A percentile compares a stretch with the other conserved stretches of the same genome.
These are phyloP conservation scores for Platalea minor DNA, from an alignment of 2,797 vertebrate genomes.

Conservation along the genomic window DNA sequence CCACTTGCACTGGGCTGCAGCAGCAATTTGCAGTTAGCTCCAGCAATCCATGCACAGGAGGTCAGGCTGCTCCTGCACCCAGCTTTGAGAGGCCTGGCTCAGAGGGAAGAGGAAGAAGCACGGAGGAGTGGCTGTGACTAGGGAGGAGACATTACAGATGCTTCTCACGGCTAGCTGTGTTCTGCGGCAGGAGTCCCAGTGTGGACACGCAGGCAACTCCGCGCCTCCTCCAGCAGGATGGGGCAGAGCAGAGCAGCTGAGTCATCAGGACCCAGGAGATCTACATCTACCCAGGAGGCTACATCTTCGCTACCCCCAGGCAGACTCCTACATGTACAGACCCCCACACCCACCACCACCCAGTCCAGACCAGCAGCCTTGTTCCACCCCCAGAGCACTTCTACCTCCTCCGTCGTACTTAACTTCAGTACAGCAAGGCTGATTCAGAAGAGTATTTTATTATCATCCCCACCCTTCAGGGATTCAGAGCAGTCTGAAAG, in stretches of 20 bases:
- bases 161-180: too few relatives aligned
- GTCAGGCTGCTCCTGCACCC: not conserved
- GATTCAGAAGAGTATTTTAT: not conserved
- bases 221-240: not conserved
- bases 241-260: not conserved
- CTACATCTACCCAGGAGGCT: not conserved
- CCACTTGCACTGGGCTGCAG: not conserved
- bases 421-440: not conserved
- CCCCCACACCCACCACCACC: not conserved
- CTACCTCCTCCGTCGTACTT: accelerated
- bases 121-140: not conserved
- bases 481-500: too few relatives aligned
- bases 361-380: not conserved
- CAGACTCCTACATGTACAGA: not conserved
- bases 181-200: not conserved
- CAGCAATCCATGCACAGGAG: not conserved
- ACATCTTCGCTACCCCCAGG: too few relatives aligned
- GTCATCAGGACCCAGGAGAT: not conserved
- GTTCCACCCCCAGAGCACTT: too few relatives aligned
- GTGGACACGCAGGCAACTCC: accelerated
- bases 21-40: not conserved
- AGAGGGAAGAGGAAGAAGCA: too few relatives aligned
- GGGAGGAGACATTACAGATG: not conserved
- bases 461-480: not conserved
- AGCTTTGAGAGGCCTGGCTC: not conserved